Evolutionary conservation across 2,888 invertebrate genomes (phyloP), one percentile per base, ranked within the genome.

Genomic region (Ennomos quercinarius): DNA sequence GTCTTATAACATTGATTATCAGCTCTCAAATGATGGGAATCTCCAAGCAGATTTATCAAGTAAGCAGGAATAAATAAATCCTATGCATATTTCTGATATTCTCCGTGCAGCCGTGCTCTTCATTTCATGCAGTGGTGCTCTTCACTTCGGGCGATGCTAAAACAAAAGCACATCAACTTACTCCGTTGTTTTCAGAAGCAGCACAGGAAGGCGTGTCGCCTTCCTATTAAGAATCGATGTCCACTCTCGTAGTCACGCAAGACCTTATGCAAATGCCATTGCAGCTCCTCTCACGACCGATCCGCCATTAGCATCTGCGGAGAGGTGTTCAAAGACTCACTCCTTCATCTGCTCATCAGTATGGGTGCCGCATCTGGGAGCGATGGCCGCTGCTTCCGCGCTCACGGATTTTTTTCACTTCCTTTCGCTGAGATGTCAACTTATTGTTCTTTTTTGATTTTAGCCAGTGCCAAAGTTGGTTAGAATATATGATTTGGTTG

Each of bases 321-420:
- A 68, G 69, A 65, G 67, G 52, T 62, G 55, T 44, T 59, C 61
- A 56, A 56, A 61, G 57, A 57, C 45, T 51, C 27, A 27, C 27
- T 27, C 27, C 63, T 13, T 57, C 9, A 38, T 11, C 27, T 27
- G 27, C 61, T 63, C 67, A 70, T 66, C 80, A 88, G 78, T 89
- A 89, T 89, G 89, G 70, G 69, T 63, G 63, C 59, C 77, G 76
- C 85, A 79, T 66, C 70, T 61, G 72, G 74, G 75, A 84, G 73
- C 89, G 89, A 85, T 71, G 89, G 55, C 87, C 90, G 80, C 13
- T 63, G 80, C 87, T 90, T 89, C 89, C 90, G 87, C 64, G 78
- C 80, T 68, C 71, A 64, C 62, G 67, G 70, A 83, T 81, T 81
- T 82, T 27, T 82, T 81, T 74, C 74, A 84, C 84, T 86, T 87